Percentiles rank a stretch among this genome's conserved stretches.
Evolutionary conservation across 2,797 vertebrate species (phyloP).

Genomic region (Anguilla marmorata): DNA sequence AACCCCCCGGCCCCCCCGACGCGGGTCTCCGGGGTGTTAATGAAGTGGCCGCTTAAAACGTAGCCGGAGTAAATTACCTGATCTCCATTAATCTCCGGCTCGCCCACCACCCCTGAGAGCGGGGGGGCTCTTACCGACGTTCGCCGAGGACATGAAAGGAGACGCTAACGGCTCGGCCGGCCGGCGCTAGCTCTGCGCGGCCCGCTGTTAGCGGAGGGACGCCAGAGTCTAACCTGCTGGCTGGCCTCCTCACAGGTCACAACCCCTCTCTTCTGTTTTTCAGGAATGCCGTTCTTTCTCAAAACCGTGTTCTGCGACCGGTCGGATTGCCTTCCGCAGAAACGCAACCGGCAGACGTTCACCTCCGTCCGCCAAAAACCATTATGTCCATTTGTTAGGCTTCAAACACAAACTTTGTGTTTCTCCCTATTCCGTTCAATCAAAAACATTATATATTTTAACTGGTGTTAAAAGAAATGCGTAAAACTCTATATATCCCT

Average conservation of each 20-base stretch:
- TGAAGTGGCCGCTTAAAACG: slow-evolving; percentile 88
- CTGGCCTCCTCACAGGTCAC: background rate
- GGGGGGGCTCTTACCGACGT: slow-evolving; percentile 75
- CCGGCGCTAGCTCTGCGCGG: slow-evolving; percentile 64
- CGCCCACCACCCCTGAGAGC: slow-evolving; percentile 75
- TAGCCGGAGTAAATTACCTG: slow-evolving; percentile 82
- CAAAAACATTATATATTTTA: background rate
- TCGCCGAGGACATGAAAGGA: slow-evolving; percentile 70
- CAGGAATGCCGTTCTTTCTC: background rate
- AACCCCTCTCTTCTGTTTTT: background rate
- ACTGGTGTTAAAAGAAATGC: background rate
- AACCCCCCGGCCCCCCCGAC: slow-evolving; percentile 38
- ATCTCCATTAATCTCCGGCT: slow-evolving; percentile 69
- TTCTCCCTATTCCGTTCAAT: background rate
- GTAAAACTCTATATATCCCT: background rate
- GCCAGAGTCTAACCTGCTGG: slow-evolving; percentile 42
- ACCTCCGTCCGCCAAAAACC: background rate
- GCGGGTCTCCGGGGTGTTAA: slow-evolving; percentile 65
- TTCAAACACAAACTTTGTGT: background rate
- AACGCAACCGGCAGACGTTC: background rate
- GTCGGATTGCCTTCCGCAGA: background rate
- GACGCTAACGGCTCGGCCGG: slow-evolving; percentile 71
- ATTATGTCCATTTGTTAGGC: too few relatives aligned
- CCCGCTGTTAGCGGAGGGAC: slow-evolving; percentile 64
- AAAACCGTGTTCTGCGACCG: background rate